Evolutionary conservation across 2,797 vertebrate species (phyloP).

Genomic region (Mallotus villosus): DNA sequence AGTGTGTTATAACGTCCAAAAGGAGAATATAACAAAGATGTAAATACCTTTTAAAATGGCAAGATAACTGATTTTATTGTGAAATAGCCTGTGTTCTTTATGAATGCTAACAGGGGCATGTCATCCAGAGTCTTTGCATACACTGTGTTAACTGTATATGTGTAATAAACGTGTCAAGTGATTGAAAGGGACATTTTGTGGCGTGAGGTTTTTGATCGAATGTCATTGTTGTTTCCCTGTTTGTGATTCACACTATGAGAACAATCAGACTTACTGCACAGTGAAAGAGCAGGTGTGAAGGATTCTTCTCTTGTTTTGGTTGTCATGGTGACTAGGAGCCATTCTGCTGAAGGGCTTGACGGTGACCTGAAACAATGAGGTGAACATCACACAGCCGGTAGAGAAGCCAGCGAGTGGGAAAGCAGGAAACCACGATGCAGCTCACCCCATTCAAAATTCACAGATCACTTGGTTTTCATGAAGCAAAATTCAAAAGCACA

Average conservation of each 20-base stretch:
- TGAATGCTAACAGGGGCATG: conserved; percentile 62
- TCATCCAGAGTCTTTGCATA: conserved; percentile 57
- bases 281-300: too few species aligned
- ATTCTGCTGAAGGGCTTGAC: background rate
- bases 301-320: conserved; percentile 16
- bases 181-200: conserved; percentile 38
- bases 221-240: background rate
- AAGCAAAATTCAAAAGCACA: background rate
- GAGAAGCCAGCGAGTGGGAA: too few species aligned
- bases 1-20: conserved; percentile 25
- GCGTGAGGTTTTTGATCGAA: conserved; percentile 16
- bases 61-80: background rate
- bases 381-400: background rate
- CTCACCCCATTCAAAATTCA: background rate
- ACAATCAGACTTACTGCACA: background rate
- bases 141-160: conserved; percentile 55
- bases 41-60: conserved; percentile 42
- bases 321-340: conserved; percentile 36
- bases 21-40: conserved; percentile 67
- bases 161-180: conserved; percentile 62
- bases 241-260: conserved; percentile 22
- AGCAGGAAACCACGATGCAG: too few species aligned
- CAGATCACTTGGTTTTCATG: background rate
- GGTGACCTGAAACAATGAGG: background rate
- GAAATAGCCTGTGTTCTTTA: conserved; percentile 44